Evolutionary conservation across 2,888 invertebrate species (phyloP).

Genomic region (Himalopsyche japonica): DNA sequence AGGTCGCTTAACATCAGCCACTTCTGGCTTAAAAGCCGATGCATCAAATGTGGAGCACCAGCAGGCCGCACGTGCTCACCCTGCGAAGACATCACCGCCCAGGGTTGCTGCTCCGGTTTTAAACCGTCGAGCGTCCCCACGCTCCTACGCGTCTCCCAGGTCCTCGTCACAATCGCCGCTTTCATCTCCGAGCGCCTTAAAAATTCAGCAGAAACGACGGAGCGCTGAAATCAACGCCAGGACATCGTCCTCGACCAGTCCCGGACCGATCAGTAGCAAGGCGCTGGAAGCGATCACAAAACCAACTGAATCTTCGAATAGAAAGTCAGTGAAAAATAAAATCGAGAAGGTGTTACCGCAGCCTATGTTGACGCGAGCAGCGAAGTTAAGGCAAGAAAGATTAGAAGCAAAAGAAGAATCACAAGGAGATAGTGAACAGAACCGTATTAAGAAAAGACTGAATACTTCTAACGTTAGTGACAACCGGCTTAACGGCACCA

Average conservation of each 20-base stretch:
- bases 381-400: conserved; percentile 7
- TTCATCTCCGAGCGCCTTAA: conserved; percentile 22
- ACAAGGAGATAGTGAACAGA: conserved; percentile 26
- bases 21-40: conserved; percentile 47
- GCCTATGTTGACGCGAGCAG: background rate
- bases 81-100: conserved; percentile 17
- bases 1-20: conserved; percentile 48
- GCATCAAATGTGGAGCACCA: conserved; percentile 39
- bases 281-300: conserved; percentile 2
- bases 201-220: conserved; percentile 22
- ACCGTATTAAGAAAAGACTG: conserved; percentile 36
- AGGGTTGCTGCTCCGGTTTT: conserved; percentile 17
- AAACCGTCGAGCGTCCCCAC: conserved; percentile 13
- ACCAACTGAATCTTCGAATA: background rate
- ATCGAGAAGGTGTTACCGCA: background rate
- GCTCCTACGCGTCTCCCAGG: conserved; percentile 20
- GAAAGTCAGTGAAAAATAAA: conserved; percentile 7
- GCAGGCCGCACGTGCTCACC: background rate
- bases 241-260: background rate
- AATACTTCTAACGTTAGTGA: conserved; percentile 23
- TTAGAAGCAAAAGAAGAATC: conserved; percentile 12
- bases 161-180: conserved; percentile 36
- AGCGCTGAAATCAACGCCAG: conserved; percentile 25
- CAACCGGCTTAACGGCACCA: conserved; percentile 10
- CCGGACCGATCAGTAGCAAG: conserved; percentile 5